A percentile compares a stretch with the other conserved stretches of the same genome.
phyloP scores from a whole-genome alignment of 2,888 invertebrate genomes.

The Habrosyne pyritoides region DNA sequence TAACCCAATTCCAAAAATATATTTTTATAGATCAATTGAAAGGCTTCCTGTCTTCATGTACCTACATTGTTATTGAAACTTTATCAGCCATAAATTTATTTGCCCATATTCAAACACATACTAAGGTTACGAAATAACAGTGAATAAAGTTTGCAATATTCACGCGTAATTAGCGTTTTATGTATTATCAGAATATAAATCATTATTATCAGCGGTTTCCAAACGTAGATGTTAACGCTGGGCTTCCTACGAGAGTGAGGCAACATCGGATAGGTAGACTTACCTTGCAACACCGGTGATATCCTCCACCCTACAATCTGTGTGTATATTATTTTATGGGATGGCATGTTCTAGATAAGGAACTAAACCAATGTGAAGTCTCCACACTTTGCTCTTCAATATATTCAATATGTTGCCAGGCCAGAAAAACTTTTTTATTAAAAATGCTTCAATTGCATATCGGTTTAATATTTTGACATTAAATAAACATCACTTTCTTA shows the following conservation, averaged over 20 bases:
- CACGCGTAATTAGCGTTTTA: slow-evolving; percentile 35
- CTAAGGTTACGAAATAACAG: slow-evolving; percentile 24
- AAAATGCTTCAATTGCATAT: no score
- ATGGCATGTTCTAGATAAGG: background rate
- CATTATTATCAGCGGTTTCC: slow-evolving; percentile 48
- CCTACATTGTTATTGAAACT: background rate
- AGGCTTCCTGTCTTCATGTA: no score
- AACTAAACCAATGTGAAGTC: no score
- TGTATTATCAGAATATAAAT: slow-evolving; percentile 47
- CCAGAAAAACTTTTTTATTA: background rate
- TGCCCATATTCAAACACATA: background rate
- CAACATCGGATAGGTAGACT: slow-evolving; percentile 41
- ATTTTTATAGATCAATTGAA: no score
- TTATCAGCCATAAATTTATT: background rate
- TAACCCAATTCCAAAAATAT: no score
- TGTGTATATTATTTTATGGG: background rate
- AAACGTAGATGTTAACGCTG: slow-evolving; percentile 26
- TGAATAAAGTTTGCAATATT: slow-evolving; percentile 27
- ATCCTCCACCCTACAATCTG: slow-evolving; percentile 41
- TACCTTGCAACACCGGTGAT: slow-evolving; percentile 45
- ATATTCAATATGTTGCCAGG: no score
- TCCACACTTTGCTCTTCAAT: background rate
- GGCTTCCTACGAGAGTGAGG: slow-evolving; percentile 47
- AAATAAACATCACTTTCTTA: no score
- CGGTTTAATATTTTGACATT: no score